These are phyloP conservation scores for Polietes domitor DNA, from an alignment of 2,888 invertebrate genomes.

Conservation along the genomic window DNA sequence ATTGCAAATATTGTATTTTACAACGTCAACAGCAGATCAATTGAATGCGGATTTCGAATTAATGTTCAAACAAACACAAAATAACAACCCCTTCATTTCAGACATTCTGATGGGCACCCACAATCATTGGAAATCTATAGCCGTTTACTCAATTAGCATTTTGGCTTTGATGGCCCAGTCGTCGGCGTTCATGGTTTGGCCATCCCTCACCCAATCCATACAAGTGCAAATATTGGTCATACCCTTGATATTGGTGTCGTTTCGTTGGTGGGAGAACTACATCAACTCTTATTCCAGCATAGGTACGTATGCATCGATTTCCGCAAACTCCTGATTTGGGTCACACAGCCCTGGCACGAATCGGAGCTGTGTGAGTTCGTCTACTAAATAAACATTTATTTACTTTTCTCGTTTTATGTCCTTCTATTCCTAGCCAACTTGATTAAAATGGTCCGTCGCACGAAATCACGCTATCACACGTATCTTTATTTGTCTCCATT, in stretches of 20 bases:
- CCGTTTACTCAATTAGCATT: conserved; percentile 71
- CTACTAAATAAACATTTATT: conserved; percentile 23
- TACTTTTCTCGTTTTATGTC: conserved; percentile 18
- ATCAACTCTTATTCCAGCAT: conserved; percentile 80
- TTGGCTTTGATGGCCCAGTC: conserved; percentile 85
- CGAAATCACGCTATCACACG: conserved; percentile 86
- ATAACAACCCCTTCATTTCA: conserved; percentile 61
- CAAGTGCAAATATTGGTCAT: conserved; percentile 84
- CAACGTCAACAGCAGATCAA: no score
- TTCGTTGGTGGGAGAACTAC: conserved; percentile 94
- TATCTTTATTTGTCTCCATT: conserved; percentile 88
- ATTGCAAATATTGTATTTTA: no score
- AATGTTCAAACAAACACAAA: background rate
- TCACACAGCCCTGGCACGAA: background rate
- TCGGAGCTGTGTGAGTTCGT: conserved; percentile 8
- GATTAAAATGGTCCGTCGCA: conserved; percentile 81
- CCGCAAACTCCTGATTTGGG: background rate
- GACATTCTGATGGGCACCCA: conserved; percentile 74
- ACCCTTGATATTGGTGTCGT: conserved; percentile 86
- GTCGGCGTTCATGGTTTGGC: conserved; percentile 87
- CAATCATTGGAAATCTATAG: conserved; percentile 72
- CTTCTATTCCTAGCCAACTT: conserved; percentile 74
- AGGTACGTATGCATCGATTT: conserved; percentile 67
- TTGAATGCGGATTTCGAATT: no score
- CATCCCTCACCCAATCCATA: conserved; percentile 82